Evolutionary conservation across 2,888 invertebrate genomes (phyloP), one percentile per base, ranked within the genome.

Genomic region (Quadriops clusia): DNA sequence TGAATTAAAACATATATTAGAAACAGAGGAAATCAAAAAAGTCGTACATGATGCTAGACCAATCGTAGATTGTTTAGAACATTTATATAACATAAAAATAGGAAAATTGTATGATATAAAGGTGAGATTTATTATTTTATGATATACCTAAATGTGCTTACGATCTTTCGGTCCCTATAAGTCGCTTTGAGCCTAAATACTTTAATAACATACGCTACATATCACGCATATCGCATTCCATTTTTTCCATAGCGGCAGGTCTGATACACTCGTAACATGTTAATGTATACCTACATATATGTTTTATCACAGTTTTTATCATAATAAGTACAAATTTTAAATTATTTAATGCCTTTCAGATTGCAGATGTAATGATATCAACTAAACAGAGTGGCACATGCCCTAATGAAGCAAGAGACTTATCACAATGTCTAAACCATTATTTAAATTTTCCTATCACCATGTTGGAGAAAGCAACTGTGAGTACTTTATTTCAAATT

Each of bases 91-190:
- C 16, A 30, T 45, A 7, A 13, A 27, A 3, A 5, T 46, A 15
- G 30, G 34, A 5, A 44, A 45, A 36, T 28, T 47, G 12, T 47
- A 43, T 35, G 47, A 47, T 34, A 45, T 44, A 12, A 40, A 43
- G 32, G 46, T n/a, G n/a, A n/a, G 44, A 29, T 12, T 11, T 27
- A 36, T 30, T 13, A 14, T 13, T 2, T 3, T 31, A n/a, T n/a
- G n/a, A 22, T 28, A 7, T 3, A 21, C 9, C 13, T n/a, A n/a
- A n/a, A n/a, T n/a, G n/a, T n/a, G n/a, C n/a, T n/a, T n/a, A n/a
- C n/a, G n/a, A n/a, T n/a, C n/a, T n/a, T n/a, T n/a, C n/a, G n/a
- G n/a, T n/a, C n/a, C n/a, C n/a, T n/a, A n/a, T n/a, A n/a, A n/a
- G n/a, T n/a, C n/a, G n/a, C n/a, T n/a, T n/a, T n/a, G n/a, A n/a